Evolutionary conservation across 2,113 vertebrate species (phyloP), one percentile per base, ranked within the genome.

Genomic region (Ancistrus triradiatus): DNA sequence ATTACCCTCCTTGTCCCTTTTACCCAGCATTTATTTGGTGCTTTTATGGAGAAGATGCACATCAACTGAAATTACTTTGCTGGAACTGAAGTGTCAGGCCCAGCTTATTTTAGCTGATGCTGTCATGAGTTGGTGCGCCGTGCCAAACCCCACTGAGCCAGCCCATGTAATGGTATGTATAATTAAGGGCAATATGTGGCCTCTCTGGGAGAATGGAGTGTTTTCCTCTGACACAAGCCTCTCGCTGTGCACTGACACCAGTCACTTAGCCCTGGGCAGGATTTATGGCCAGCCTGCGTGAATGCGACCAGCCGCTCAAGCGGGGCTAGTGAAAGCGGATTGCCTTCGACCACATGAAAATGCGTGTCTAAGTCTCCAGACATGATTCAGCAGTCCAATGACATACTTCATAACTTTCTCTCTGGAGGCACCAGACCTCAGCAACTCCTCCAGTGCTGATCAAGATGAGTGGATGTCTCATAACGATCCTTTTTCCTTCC

Each of bases 341-440:
- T 77, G 69, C 75, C 77, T 74, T 49, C 76, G 61, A 82, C 81
- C 81, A 76, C 83, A 84, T 74, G 73, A 85, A 86, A 82, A 83
- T 73, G 82, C 53, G 59, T 19, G 49, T 68, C 62, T 57, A n/a
- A 76, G 67, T 73, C 74, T 73, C 67, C 52, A 83, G 84, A 84
- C 84, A 49, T 86, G 83, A 84, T 77, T 86, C 85, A 82, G 70
- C 69, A 44, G 33, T 28, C 50, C 67, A 44, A 55, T 78, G 79
- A 83, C 81, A 80, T 75, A 76, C 69, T 61, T 69, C 73, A 72
- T 78, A 75, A 64, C 53, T 31, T 60, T 69, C 75, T 74, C 70
- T 76, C 76, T 73, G 2, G 50, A 62, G 68, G 63, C 42, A 78
- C 74, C 57, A 55, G 76, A 80, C 66, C 76, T 55, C 55, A 60